A percentile compares a stretch with the other conserved stretches of the same genome.
These are phyloP conservation scores for Lagorchestes hirsutus DNA, from an alignment of 2,797 vertebrate genomes.

Conservation along the genomic window DNA sequence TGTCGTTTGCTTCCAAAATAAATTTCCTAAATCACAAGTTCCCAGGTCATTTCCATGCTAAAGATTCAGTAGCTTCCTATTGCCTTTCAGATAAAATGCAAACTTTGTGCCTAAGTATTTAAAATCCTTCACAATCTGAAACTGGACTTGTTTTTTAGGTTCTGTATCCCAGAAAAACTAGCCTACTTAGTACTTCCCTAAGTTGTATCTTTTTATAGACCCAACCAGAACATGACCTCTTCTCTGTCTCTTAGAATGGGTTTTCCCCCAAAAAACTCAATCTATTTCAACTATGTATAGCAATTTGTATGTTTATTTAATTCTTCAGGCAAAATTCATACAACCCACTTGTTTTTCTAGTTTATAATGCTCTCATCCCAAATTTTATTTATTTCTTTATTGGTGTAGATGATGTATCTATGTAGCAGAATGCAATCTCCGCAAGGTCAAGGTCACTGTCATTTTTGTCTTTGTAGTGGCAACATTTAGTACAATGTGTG, in stretches of 20 bases:
- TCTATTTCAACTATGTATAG: not conserved
- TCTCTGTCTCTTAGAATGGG: not conserved
- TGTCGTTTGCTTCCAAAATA: too few species aligned
- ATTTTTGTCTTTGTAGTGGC: not conserved
- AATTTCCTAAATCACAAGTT: too few species aligned
- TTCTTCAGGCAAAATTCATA: not conserved
- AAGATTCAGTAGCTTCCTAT: too few species aligned
- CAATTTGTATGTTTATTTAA: not conserved
- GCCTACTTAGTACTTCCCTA: not conserved
- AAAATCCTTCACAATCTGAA: not conserved
- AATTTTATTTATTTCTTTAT: not conserved
- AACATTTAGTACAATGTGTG: not conserved
- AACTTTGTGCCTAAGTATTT: not conserved
- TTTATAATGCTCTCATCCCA: not conserved
- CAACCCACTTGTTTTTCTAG: not conserved
- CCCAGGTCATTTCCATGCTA: too few species aligned
- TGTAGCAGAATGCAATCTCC: not conserved
- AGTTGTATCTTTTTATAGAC: not conserved
- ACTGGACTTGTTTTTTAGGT: not conserved
- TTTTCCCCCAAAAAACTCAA: not conserved
- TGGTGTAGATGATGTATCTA: not conserved
- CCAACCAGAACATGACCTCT: not conserved
- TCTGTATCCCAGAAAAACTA: not conserved
- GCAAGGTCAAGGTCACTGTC: not conserved
- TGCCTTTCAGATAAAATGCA: too few species aligned